Base-by-base conservation (phyloP, 2,113 vertebrate species). In the Neofelis nebulosa region DNA sequence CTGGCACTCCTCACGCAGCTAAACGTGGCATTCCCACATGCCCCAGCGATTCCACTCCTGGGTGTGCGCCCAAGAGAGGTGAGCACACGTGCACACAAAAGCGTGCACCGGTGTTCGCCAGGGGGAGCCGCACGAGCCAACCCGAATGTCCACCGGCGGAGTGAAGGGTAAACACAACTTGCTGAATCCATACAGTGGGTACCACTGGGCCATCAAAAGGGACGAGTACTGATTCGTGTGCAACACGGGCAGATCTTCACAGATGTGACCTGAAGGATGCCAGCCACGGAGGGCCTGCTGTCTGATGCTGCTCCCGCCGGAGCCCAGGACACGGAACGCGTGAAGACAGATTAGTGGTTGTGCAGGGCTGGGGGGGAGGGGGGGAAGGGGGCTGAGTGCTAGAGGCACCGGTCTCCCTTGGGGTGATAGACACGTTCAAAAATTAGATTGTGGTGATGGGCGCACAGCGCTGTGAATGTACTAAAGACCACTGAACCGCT, bases 311-410 rank as follows among this genome's bases (percentile, higher is more conserved):
- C 45, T 63, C 13, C 14, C 7, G 50, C 9, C 1, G 11, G 36
- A 68, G 68, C 11, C 76, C 41, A 36, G 48, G 61, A 15, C 21
- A 18, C 33, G 50, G 50, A 7, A 21, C 6, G 7, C 3, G 14
- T 3, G 8, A 57, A 15, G 65, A 50, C 19, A 36, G 55, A 52
- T 11, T 4, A 61, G 36, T 38, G 71, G 61, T 15, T 21, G 2
- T 27, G 16, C 13, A 2, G 74, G 89, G 23, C 41, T 50, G 57
- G 9, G 45, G 74, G 31, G 13, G 5, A 1, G 13, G 27, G 11
- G 14, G 29, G 63, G 7, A 1, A 0, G 8, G 38, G 10, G 1
- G 1, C 48, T 7, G 63, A 31, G 14, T 15, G 12, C 19, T 52
- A 3, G n/a, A 25, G 33, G 23, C 55, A 15, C 33, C 13, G 63